Base-by-base conservation (phyloP, 2,797 vertebrate species). In the Gymnothorax reevesii region DNA sequence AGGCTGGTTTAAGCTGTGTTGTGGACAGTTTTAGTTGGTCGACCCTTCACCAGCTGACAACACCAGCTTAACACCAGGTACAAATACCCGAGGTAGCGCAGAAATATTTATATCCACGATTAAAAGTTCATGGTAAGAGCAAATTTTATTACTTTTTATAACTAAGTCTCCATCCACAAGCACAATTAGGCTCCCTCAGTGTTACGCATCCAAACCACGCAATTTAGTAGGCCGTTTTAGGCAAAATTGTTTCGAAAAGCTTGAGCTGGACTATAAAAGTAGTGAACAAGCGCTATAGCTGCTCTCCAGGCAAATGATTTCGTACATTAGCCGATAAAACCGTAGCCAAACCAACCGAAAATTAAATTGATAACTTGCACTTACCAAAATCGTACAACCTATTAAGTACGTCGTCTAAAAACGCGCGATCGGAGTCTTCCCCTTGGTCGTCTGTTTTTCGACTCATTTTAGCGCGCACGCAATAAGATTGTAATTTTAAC, bases 311-410 rank as follows among this genome's bases (percentile, higher is more conserved):
- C 15, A 15, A 77, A 49, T 4, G 2, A 77, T 33, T 33, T 33
- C 0, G 25, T 3, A 2, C 71, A 42, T 17, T 75, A 27, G 71
- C 13, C 71, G 42, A 15, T 57, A 75, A 27, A 69, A n/a, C n/a
- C 49, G 22, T 82, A 85, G 85, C 49, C 27, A 22, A 87, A 83
- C 85, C 7, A 33, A 88, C 90, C 90, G 87, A 59, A 77, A 2
- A 0, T 85, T 85, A 62, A 9, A 60, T 66, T 3, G 12, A 54
- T 71, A 15, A 9, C 33, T 15, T 52, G 42, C 49, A 89, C 95
- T 94, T 75, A 96, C 96, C 96, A 77, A 96, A 95, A 90, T 96
- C 96, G 82, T 96, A 97, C 4, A 97, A 89, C 25, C 90, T 85
- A 27, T 95, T 93, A 88, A 97, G 82, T 42, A 95, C 90, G 0